A percentile compares a stretch with the other conserved stretches of the same genome.
Conservation (phyloP, 2,113 vertebrate genomes). For the Mobula birostris region DNA sequence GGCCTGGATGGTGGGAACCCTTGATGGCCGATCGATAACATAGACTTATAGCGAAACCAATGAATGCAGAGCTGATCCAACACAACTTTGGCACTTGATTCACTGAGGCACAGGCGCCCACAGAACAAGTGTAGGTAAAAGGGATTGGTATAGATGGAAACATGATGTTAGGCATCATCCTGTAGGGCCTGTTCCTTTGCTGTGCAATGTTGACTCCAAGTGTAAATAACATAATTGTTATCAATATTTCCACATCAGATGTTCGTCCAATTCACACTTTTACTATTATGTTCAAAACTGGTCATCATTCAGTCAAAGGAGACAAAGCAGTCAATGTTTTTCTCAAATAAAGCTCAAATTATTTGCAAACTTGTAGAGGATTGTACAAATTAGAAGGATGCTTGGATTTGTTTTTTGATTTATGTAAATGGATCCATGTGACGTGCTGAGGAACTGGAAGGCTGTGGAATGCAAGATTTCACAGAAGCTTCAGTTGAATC, state of each 20-base stretch:
- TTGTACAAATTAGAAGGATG: neutral
- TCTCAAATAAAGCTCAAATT: neutral
- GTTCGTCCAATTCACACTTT: neutral
- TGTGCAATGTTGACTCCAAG: neutral
- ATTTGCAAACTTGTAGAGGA: neutral
- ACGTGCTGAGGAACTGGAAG: neutral
- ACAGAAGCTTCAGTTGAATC: neutral
- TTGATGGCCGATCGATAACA: neutral
- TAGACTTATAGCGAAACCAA: neutral
- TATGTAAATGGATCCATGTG: neutral
- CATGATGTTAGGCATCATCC: too few species aligned
- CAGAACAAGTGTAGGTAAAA: too few species aligned
- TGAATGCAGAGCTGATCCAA: neutral
- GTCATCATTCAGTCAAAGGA: neutral
- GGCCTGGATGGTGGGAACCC: too few species aligned
- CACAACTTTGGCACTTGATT: too few species aligned
- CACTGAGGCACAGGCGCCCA: too few species aligned
- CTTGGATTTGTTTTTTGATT: neutral
- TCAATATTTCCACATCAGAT: neutral
- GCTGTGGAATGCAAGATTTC: neutral
- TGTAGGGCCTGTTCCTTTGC: too few species aligned
- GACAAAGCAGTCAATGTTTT: neutral
- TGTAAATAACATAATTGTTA: neutral
- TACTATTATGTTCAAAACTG: neutral
- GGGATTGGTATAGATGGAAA: too few species aligned